A percentile compares a stretch with the other conserved stretches of the same genome.
Conservation (phyloP, 2,113 vertebrate genomes). For the Cichladusa arquata region DNA sequence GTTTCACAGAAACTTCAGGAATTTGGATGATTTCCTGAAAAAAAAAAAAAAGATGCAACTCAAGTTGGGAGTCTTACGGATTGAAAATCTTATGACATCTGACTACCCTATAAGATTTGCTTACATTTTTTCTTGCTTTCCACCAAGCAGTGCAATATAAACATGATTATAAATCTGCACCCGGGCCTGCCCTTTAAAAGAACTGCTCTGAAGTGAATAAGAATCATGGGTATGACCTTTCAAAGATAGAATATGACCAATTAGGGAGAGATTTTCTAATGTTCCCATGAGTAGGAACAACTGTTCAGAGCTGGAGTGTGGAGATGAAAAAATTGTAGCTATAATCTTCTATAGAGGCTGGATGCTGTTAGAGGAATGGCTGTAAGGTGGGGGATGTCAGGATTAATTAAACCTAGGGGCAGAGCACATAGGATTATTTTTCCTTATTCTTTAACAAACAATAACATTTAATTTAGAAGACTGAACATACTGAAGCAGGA, state of each 20-base stretch:
- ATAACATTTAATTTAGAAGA: neutral
- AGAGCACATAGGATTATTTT: neutral
- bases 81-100: neutral
- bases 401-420: neutral
- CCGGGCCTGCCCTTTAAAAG: slow-evolving; percentile 6
- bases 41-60: neutral
- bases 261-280: slow-evolving; percentile 13
- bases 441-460: neutral
- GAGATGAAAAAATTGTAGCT: neutral
- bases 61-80: neutral
- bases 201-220: neutral
- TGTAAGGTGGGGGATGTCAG: neutral
- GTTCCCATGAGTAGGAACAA: neutral
- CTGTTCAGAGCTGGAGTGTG: neutral
- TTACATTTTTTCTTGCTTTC: neutral
- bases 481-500: neutral
- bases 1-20: neutral
- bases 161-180: slow-evolving; percentile 7
- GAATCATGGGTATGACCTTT: slow-evolving; percentile 52
- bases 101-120: neutral
- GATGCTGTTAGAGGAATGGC: neutral
- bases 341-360: neutral
- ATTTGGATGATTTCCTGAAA: neutral
- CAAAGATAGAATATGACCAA: slow-evolving; percentile 3
- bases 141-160: neutral